Evolutionary conservation across 2,113 vertebrate species (phyloP).

Genomic region (Pyrgilauda ruficollis): DNA sequence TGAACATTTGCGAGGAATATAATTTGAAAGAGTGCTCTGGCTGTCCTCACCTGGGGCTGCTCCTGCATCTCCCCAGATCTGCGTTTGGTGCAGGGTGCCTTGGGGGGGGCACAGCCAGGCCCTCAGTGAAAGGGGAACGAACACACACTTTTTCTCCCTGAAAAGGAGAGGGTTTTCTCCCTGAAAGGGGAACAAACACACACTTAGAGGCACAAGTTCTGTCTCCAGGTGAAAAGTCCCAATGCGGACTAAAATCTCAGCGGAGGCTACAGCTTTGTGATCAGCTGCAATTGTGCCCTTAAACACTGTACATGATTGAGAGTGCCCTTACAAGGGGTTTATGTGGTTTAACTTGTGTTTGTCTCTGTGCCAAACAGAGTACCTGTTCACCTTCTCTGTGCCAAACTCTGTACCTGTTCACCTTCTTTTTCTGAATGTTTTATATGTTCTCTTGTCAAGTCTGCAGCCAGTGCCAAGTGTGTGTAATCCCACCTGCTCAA

Average conservation of each 20-base stretch:
- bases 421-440: not conserved
- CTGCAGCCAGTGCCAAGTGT: not conserved
- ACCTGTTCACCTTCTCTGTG: not conserved
- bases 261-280: not conserved
- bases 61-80: not conserved
- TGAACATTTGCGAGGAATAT: not conserved
- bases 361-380: accelerated
- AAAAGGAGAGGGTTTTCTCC: too few species aligned
- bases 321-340: not conserved
- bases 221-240: not conserved
- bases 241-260: not conserved
- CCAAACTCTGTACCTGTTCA: accelerated
- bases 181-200: not conserved
- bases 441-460: not conserved
- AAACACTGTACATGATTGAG: not conserved
- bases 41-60: not conserved
- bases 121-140: accelerated
- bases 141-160: too few species aligned
- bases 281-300: not conserved
- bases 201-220: accelerated
- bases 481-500: not conserved
- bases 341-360: not conserved
- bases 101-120: not conserved
- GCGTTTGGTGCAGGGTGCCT: not conserved
- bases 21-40: not conserved